Percentiles rank a stretch among this genome's conserved stretches.
phyloP scores from a whole-genome alignment of 2,888 invertebrate genomes.

The Torymus aiolomorphi region DNA sequence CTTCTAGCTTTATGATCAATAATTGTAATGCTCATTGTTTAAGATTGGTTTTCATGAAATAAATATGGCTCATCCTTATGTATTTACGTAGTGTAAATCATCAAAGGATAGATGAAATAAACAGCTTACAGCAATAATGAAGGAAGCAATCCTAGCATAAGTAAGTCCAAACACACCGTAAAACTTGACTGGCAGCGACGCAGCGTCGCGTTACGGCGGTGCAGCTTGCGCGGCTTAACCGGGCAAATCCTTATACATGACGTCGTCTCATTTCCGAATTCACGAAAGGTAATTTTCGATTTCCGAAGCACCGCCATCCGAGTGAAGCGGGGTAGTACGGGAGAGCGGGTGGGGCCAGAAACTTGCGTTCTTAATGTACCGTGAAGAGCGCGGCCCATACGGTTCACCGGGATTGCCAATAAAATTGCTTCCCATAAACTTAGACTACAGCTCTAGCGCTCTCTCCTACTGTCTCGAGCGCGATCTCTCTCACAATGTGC shows the following conservation, averaged over 20 bases:
- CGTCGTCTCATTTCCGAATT: conserved; percentile 50
- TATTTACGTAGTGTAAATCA: too few relatives aligned
- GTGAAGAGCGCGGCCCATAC: conserved; percentile 39
- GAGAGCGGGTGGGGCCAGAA: conserved; percentile 8
- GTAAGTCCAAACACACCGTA: too few relatives aligned
- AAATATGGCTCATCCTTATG: too few relatives aligned
- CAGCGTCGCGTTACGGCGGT: not conserved
- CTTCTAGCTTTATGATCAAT: too few relatives aligned
- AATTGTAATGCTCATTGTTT: too few relatives aligned
- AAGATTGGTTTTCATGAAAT: too few relatives aligned
- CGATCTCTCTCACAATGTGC: not conserved
- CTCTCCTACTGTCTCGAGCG: conserved; percentile 9
- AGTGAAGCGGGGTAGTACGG: not conserved
- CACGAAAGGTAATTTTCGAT: conserved; percentile 50
- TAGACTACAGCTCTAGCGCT: conserved; percentile 23
- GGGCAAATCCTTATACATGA: conserved; percentile 41
- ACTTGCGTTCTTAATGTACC: conserved; percentile 46
- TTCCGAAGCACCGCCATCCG: conserved; percentile 22
- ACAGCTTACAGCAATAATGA: too few relatives aligned
- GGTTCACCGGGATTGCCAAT: conserved; percentile 40
- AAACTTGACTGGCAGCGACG: not conserved
- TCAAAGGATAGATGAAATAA: too few relatives aligned
- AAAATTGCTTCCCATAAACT: conserved; percentile 51
- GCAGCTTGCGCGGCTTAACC: conserved; percentile 19
- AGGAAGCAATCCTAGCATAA: too few relatives aligned